These are phyloP conservation scores for Porites evermanni DNA, from an alignment of 92 coral and sea anemone species.

Conservation along the genomic window DNA sequence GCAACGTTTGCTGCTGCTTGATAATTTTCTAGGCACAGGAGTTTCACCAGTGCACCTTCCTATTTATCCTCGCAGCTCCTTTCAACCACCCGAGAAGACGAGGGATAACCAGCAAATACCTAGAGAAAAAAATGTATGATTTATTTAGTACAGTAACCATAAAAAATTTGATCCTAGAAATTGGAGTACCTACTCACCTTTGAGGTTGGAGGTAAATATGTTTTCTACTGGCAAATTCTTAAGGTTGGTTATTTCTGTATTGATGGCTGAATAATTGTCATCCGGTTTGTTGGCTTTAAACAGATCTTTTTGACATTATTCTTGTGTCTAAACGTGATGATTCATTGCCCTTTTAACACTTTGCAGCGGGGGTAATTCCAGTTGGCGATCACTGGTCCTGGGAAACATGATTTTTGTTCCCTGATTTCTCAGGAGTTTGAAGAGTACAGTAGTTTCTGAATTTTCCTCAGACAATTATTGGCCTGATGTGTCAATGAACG, in stretches of 20 bases:
- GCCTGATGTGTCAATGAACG: neutral
- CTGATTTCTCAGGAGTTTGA: conserved; percentile 7
- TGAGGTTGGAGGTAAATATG: conserved; percentile 8
- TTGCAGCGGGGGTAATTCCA: conserved; percentile 41
- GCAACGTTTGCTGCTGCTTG: conserved; percentile 54
- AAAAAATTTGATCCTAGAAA: neutral
- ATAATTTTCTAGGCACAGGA: conserved; percentile 57
- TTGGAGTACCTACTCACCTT: conserved; percentile 3
- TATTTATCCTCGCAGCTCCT: conserved; percentile 71
- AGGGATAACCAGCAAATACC: conserved; percentile 69
- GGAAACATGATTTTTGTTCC: neutral
- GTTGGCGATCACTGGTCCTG: conserved; percentile 7
- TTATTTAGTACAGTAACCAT: neutral
- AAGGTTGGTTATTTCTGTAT: neutral
- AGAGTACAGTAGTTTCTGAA: neutral
- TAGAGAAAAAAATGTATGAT: neutral
- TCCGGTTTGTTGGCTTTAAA: neutral
- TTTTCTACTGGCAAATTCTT: conserved; percentile 11
- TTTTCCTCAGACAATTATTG: neutral
- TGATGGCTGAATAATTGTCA: conserved; percentile 5
- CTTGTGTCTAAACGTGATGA: neutral
- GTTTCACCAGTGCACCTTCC: conserved; percentile 64
- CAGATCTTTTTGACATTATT: neutral
- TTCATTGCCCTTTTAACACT: conserved; percentile 9
- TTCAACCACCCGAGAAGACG: conserved; percentile 46